These are phyloP conservation scores for Engystomops pustulosus DNA, from an alignment of 2,113 vertebrate genomes.

Conservation along the genomic window DNA sequence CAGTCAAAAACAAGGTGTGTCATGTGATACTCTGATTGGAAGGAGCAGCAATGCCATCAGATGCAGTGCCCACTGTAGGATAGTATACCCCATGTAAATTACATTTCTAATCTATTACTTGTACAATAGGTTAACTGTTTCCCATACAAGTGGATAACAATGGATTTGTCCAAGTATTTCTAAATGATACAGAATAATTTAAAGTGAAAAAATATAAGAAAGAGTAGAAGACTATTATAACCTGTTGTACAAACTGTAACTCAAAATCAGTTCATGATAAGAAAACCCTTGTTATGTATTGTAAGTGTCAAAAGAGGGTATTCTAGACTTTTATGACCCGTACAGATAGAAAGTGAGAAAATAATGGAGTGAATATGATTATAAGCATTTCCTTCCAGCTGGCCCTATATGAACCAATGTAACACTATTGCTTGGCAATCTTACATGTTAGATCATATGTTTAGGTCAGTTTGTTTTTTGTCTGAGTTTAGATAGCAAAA, in stretches of 20 bases:
- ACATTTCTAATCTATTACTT: neutral
- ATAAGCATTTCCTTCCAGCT: constrained; percentile 83
- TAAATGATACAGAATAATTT: too few species aligned
- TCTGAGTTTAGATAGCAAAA: constrained; percentile 73
- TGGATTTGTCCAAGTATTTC: too few species aligned
- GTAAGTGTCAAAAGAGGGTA: neutral
- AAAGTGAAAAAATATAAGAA: too few species aligned
- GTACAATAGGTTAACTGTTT: too few species aligned
- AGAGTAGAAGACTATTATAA: neutral
- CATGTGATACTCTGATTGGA: too few species aligned
- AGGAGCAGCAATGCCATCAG: too few species aligned
- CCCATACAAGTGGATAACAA: too few species aligned
- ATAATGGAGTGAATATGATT: constrained; percentile 74
- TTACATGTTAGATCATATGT: constrained; percentile 83
- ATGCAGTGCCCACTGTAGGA: too few species aligned
- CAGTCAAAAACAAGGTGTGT: too few species aligned
- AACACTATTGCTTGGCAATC: constrained; percentile 78
- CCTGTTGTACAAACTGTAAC: neutral
- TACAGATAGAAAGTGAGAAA: constrained; percentile 77
- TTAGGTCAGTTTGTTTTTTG: constrained; percentile 75
- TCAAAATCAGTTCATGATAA: neutral
- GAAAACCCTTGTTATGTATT: neutral
- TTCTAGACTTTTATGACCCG: constrained; percentile 44
- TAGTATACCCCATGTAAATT: too few species aligned
- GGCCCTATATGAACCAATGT: constrained; percentile 74